These are phyloP conservation scores for Fregetta grallaria DNA, from an alignment of 2,113 vertebrate species.

Conservation along the genomic window DNA sequence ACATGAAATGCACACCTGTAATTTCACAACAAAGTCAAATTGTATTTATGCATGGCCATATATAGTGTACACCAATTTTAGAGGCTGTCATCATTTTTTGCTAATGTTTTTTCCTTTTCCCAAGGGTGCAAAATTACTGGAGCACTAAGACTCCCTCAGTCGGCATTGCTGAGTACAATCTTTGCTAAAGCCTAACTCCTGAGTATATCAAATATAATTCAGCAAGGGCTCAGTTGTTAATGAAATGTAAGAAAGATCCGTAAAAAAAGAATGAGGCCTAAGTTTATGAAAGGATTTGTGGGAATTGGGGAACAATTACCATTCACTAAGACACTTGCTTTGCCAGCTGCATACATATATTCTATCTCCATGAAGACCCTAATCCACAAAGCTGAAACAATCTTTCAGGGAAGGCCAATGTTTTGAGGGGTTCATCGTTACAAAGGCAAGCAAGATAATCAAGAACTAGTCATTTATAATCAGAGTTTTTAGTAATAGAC, in stretches of 20 bases:
- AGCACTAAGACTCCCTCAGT: not conserved
- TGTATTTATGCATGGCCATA: not conserved
- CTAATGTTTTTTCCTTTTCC: not conserved
- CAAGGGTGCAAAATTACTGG: not conserved
- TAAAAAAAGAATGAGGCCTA: not conserved
- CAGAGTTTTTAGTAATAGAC: not conserved
- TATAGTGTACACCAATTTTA: not conserved
- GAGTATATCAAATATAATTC: not conserved
- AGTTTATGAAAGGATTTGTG: slow-evolving; percentile 35
- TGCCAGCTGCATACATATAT: slow-evolving; percentile 17
- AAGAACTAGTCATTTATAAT: not conserved
- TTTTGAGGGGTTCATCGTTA: not conserved
- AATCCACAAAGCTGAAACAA: slow-evolving; percentile 4
- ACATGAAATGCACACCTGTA: not conserved
- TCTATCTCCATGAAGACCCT: not conserved
- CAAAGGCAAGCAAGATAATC: not conserved
- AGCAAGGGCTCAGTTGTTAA: not conserved
- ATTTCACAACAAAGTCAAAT: not conserved
- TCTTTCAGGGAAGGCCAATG: not conserved
- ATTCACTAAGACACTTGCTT: slow-evolving; percentile 21
- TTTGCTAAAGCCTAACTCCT: not conserved
- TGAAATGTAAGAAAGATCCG: not conserved
- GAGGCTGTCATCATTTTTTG: not conserved
- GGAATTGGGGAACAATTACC: slow-evolving; percentile 16
- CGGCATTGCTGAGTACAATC: not conserved